Evolutionary conservation across 2,888 invertebrate genomes (phyloP).

Genomic region (Andrena dorsata): DNA sequence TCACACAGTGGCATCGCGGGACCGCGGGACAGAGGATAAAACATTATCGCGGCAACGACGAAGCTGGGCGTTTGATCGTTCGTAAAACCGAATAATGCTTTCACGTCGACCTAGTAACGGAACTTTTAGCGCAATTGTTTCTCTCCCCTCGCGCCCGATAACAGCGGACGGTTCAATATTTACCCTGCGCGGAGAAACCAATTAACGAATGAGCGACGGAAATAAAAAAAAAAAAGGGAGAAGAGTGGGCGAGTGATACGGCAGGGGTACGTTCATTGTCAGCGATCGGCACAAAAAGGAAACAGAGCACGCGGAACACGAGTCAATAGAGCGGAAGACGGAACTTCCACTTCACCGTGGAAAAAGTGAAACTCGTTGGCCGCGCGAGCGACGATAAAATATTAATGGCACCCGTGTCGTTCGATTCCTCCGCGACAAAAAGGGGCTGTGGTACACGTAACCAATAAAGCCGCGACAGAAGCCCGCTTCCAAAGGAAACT

Average conservation of each 20-base stretch:
- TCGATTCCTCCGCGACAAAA: neutral
- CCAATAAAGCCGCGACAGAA: neutral
- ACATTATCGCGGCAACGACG: conserved; percentile 40
- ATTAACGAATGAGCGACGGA: conserved; percentile 48
- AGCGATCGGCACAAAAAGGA: conserved; percentile 45
- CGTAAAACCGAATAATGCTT: conserved; percentile 34
- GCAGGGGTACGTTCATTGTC: conserved; percentile 37
- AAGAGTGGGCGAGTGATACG: conserved; percentile 4
- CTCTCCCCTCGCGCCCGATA: conserved; percentile 24
- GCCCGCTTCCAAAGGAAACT: neutral
- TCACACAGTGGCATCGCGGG: conserved; percentile 15
- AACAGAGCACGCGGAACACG: conserved; percentile 45
- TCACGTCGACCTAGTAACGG: conserved; percentile 33
- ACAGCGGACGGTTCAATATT: conserved; percentile 46
- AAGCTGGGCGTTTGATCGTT: conserved; percentile 36
- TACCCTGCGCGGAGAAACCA: conserved; percentile 44
- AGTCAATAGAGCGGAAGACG: conserved; percentile 53
- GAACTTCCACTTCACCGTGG: conserved; percentile 42
- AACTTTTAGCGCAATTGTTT: conserved; percentile 36
- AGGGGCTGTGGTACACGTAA: neutral
- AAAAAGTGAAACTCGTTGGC: conserved; percentile 45
- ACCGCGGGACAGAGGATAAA: conserved; percentile 4
- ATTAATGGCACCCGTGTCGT: conserved; percentile 32
- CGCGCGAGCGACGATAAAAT: conserved; percentile 37
- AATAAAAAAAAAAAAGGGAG: neutral